Evolutionary conservation across 2,797 vertebrate species (phyloP).

Genomic region (Helarctos malayanus): DNA sequence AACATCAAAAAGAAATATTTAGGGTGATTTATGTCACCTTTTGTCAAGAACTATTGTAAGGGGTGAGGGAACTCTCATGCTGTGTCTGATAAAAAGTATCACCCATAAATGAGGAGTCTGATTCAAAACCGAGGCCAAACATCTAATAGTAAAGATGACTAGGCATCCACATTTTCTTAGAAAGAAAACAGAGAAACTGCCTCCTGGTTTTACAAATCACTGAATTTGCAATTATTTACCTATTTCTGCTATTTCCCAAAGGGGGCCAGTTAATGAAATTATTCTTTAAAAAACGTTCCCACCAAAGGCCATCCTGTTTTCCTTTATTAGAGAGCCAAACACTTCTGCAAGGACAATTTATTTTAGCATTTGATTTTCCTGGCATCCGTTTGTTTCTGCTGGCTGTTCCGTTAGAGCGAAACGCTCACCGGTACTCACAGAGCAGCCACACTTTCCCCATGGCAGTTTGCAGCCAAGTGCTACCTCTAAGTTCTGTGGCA

Average conservation of each 20-base stretch:
- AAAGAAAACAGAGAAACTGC: background rate
- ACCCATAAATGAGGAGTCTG: background rate
- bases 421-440: conserved; percentile 68
- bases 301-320: background rate
- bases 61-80: background rate
- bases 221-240: background rate
- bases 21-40: background rate
- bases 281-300: background rate
- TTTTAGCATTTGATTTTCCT: conserved; percentile 2
- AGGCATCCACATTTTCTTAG: background rate
- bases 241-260: background rate
- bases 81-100: background rate
- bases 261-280: background rate
- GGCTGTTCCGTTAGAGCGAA: conserved; percentile 5
- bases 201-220: background rate
- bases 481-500: conserved; percentile 43
- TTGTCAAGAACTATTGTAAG: background rate
- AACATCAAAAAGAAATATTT: conserved; percentile 14
- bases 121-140: background rate
- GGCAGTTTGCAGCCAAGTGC: conserved; percentile 57
- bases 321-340: background rate
- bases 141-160: background rate
- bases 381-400: conserved; percentile 25
- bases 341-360: conserved; percentile 22
- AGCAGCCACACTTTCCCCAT: conserved; percentile 46